Conservation (phyloP, 2,113 vertebrate genomes). For the Ahaetulla prasina region DNA sequence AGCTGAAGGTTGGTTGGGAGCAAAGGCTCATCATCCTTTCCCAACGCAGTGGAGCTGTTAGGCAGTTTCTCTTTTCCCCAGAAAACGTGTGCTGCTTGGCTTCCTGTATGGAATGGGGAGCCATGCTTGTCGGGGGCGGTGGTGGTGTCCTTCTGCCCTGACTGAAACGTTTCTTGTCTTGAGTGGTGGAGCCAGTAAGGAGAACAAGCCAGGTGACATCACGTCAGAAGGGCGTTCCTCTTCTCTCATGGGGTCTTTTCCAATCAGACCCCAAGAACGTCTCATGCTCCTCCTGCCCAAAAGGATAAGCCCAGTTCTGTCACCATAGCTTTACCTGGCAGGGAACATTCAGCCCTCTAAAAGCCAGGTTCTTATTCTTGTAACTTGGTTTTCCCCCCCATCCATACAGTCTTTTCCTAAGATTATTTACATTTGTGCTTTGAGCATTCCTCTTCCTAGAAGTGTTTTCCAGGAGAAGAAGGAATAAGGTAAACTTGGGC, state of each 20-base stretch:
- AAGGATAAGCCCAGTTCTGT: background rate
- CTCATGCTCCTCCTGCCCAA: background rate
- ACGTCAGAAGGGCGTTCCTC: background rate
- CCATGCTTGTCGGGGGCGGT: background rate
- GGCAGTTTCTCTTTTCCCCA: background rate
- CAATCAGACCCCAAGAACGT: background rate
- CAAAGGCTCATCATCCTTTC: background rate
- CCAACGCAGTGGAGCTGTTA: background rate
- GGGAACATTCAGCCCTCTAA: conserved; percentile 7
- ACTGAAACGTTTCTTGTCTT: background rate
- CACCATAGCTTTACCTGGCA: background rate
- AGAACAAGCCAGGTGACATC: background rate
- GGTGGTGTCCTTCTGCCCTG: background rate
- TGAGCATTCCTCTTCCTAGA: conserved; percentile 64
- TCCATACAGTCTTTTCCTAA: conserved; percentile 42
- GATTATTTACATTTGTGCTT: conserved; percentile 46
- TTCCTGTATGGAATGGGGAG: background rate
- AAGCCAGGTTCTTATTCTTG: conserved; percentile 30
- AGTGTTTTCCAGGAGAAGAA: conserved; percentile 45
- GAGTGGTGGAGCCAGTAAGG: background rate
- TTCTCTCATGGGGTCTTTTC: background rate
- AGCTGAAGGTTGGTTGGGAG: background rate
- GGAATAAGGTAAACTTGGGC: conserved; percentile 54
- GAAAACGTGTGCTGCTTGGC: background rate
- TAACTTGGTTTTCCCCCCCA: conserved; percentile 57